Evolutionary conservation across 2,113 vertebrate species (phyloP).

Genomic region (Pelecanus crispus): DNA sequence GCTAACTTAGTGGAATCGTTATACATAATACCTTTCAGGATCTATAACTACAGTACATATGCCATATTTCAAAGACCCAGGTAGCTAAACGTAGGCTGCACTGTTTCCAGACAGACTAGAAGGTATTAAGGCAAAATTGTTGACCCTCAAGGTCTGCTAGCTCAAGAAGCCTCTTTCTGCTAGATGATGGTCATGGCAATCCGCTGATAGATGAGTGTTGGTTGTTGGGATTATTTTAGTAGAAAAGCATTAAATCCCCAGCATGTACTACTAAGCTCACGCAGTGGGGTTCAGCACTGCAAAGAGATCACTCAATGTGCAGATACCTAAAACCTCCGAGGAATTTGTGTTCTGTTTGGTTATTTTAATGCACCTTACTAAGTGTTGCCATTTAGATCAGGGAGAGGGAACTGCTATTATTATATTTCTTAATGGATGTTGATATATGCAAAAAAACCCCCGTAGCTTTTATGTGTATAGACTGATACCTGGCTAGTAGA

Average conservation of each 20-base stretch:
- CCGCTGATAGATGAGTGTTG: background rate
- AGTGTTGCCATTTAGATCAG: background rate
- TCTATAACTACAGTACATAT: background rate
- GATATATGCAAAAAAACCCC: background rate
- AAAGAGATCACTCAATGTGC: background rate
- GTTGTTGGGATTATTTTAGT: background rate
- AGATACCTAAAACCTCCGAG: background rate
- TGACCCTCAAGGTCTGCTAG: background rate
- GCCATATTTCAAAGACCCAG: background rate
- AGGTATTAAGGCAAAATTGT: background rate
- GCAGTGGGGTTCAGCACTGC: background rate
- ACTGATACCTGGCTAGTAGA: background rate
- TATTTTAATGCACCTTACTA: background rate
- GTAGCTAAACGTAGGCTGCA: background rate
- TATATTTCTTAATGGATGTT: background rate
- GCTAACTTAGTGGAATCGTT: background rate
- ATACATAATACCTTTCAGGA: background rate
- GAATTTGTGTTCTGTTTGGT: background rate
- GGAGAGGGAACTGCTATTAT: background rate
- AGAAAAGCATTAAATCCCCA: background rate
- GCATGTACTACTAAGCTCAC: background rate
- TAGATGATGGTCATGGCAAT: background rate
- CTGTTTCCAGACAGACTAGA: background rate
- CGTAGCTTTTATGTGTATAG: background rate
- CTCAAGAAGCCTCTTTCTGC: background rate